Conservation (phyloP, 2,113 vertebrate genomes). For the Speoplatyrhinus poulsoni region DNA sequence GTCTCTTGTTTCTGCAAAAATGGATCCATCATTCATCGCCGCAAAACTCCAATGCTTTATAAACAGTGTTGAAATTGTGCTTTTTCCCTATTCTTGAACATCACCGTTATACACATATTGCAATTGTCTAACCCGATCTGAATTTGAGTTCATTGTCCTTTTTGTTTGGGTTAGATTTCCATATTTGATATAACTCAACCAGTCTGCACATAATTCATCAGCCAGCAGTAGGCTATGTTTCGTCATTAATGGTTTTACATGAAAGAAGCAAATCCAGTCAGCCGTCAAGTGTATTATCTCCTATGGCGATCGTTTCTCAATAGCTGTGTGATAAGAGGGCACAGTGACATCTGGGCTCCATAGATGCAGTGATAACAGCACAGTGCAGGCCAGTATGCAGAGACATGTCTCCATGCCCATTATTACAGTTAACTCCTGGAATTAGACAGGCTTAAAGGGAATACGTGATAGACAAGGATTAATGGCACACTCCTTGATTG, state of each 20-base stretch:
- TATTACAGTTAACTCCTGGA: too few relatives aligned
- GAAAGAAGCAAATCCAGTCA: too few relatives aligned
- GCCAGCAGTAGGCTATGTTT: neutral
- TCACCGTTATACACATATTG: neutral
- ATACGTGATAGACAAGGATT: too few relatives aligned
- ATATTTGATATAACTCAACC: slow-evolving; percentile 3
- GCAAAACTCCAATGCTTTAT: slow-evolving; percentile 25
- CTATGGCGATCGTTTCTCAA: too few relatives aligned
- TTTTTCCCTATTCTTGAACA: slow-evolving; percentile 19
- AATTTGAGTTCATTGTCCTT: slow-evolving; percentile 4
- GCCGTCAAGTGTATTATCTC: too few relatives aligned
- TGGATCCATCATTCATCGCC: slow-evolving; percentile 44
- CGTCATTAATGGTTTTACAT: neutral
- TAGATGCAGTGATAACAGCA: neutral
- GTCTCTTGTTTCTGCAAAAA: slow-evolving; percentile 47
- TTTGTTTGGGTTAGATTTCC: slow-evolving; percentile 16
- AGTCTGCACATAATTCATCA: neutral
- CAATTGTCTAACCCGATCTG: neutral
- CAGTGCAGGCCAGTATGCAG: too few relatives aligned
- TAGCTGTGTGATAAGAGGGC: too few relatives aligned
- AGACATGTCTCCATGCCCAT: too few relatives aligned
- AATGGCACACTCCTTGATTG: too few relatives aligned
- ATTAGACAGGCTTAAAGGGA: too few relatives aligned
- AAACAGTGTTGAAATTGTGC: slow-evolving; percentile 23
- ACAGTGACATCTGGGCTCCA: neutral